Percentiles rank a stretch among this genome's conserved stretches.
Evolutionary conservation across 2,888 invertebrate genomes (phyloP).

Genomic region (Tupiocoris notatus): DNA sequence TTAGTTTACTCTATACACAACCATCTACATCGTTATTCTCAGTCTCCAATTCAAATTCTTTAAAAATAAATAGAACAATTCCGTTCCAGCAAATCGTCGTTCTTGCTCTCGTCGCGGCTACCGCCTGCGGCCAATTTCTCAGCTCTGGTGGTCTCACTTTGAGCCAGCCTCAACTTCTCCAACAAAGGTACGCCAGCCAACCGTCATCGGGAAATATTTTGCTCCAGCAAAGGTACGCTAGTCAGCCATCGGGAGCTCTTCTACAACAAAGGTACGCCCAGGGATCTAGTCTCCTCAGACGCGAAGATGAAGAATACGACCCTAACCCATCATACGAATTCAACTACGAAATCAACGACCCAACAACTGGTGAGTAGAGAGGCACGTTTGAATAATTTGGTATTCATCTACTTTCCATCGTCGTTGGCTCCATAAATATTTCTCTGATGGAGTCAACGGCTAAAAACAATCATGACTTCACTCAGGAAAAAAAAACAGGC

Average conservation of each 20-base stretch:
- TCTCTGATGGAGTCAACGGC: too few species aligned
- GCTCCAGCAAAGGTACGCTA: conserved; percentile 6
- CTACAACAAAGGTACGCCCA: background rate
- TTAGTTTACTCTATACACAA: too few species aligned
- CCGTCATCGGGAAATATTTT: too few species aligned
- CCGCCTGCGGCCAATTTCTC: conserved; percentile 10
- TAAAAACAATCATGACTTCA: too few species aligned
- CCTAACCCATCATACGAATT: conserved; percentile 27
- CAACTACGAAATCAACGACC: conserved; percentile 37
- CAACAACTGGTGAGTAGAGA: conserved; percentile 10
- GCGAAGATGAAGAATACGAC: conserved; percentile 33
- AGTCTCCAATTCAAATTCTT: too few species aligned
- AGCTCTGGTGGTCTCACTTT: background rate
- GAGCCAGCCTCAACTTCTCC: background rate
- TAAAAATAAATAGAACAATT: too few species aligned
- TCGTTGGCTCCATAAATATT: too few species aligned
- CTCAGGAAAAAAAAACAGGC: too few species aligned
- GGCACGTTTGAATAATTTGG: too few species aligned
- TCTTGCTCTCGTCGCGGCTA: conserved; percentile 17
- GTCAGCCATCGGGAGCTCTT: background rate
- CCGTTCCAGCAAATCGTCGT: conserved; percentile 18
- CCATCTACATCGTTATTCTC: too few species aligned
- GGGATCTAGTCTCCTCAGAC: background rate
- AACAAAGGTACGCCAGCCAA: conserved; percentile 12
- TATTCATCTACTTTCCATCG: too few species aligned